These are phyloP conservation scores for Candoia aspera DNA, from an alignment of 2,113 vertebrate genomes.

Conservation along the genomic window DNA sequence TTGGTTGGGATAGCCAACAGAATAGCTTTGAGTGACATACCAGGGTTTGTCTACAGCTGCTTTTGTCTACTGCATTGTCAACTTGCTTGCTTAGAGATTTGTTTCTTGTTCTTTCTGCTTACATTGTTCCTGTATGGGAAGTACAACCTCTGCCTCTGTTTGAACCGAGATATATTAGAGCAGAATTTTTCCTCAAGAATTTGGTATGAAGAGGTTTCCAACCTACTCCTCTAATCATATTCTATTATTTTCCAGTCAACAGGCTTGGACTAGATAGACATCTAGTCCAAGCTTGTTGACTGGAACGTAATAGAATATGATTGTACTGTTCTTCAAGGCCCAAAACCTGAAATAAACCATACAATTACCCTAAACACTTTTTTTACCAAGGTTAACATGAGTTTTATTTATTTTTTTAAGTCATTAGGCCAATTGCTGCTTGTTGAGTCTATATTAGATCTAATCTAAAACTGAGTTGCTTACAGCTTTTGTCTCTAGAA, in stretches of 20 bases:
- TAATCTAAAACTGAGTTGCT: background rate
- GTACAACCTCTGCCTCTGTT: background rate
- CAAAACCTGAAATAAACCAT: background rate
- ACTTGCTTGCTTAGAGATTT: background rate
- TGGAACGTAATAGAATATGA: too few relatives aligned
- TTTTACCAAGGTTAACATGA: background rate
- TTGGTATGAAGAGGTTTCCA: background rate
- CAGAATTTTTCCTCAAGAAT: background rate
- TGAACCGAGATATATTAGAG: background rate
- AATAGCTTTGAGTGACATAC: background rate
- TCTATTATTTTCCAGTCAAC: background rate
- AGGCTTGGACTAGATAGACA: background rate
- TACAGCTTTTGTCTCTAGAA: background rate
- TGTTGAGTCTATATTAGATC: background rate
- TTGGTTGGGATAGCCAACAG: background rate
- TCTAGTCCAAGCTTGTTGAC: too few relatives aligned
- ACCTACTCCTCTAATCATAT: background rate
- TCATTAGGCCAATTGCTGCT: background rate
- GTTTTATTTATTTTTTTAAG: background rate
- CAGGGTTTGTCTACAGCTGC: background rate
- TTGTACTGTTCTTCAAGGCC: background rate
- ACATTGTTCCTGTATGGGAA: background rate
- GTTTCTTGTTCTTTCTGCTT: background rate
- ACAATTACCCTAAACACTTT: background rate
- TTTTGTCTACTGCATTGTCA: background rate